These are phyloP conservation scores for Capricornis sumatraensis DNA, from an alignment of 2,113 vertebrate genomes.

Conservation along the genomic window DNA sequence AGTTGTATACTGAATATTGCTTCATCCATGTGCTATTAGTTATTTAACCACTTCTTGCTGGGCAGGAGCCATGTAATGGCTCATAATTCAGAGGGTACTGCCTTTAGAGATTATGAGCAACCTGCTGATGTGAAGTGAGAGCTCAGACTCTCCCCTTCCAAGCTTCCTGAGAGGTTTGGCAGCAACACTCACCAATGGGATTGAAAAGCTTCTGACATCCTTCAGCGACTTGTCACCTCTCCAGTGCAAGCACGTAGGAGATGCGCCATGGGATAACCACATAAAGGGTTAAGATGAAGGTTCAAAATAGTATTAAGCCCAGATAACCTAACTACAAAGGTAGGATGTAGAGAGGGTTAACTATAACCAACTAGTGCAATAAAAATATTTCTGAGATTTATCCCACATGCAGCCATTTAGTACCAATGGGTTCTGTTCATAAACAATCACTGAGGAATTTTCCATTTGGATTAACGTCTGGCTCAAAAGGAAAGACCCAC, in stretches of 20 bases:
- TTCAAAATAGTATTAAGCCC: not conserved
- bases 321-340: not conserved
- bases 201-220: not conserved
- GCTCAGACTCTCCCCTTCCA: not conserved
- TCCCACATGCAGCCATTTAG: not conserved
- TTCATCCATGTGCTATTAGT: not conserved
- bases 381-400: constrained; percentile 13
- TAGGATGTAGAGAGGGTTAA: not conserved
- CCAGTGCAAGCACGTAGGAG: not conserved
- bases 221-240: not conserved
- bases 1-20: not conserved
- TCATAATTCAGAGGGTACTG: not conserved
- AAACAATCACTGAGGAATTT: not conserved
- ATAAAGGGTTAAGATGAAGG: not conserved
- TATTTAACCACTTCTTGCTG: not conserved
- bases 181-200: not conserved
- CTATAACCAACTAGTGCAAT: not conserved
- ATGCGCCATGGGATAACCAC: not conserved
- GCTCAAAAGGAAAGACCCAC: not conserved
- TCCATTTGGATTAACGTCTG: constrained; percentile 1
- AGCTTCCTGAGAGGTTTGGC: not conserved
- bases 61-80: not conserved
- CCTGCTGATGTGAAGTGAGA: not conserved
- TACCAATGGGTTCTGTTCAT: not conserved
- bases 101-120: not conserved